A percentile compares a stretch with the other conserved stretches of the same genome.
phyloP scores from a whole-genome alignment of 2,797 vertebrate species.

The Ptychobarbus kaznakovi region DNA sequence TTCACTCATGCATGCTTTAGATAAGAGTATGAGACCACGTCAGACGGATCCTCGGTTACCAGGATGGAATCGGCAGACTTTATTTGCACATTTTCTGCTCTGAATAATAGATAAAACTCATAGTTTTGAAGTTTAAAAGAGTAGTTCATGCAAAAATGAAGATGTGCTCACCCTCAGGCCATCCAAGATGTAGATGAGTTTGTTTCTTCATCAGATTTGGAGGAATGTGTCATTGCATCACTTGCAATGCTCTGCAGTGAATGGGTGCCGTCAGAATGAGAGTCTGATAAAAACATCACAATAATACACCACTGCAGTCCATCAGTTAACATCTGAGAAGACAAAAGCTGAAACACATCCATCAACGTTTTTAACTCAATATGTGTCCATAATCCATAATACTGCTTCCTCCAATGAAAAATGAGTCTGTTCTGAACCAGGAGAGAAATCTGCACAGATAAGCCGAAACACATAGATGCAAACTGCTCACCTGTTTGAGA shows the following conservation, averaged over 20 bases:
- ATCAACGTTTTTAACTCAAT: background rate
- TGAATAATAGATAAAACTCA: background rate
- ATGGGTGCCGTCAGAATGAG: background rate
- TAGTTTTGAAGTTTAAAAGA: background rate
- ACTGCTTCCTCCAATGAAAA: background rate
- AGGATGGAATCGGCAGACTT: background rate
- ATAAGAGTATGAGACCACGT: background rate
- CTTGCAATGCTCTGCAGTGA: background rate
- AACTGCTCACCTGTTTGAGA: too few species aligned
- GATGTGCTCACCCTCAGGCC: background rate
- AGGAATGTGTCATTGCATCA: background rate
- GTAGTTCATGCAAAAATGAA: background rate
- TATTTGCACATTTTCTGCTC: background rate
- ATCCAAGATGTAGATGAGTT: background rate
- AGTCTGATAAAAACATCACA: background rate
- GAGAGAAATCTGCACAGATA: background rate
- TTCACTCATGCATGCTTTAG: background rate
- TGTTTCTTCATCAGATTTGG: background rate
- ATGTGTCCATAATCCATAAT: background rate
- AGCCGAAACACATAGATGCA: background rate
- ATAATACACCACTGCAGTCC: background rate
- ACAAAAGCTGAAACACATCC: background rate
- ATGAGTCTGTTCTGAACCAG: background rate
- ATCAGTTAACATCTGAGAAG: background rate
- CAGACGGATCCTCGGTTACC: background rate